phyloP scores from a whole-genome alignment of 1,140 invertebrate species.

The Zaprionus vittiger region DNA sequence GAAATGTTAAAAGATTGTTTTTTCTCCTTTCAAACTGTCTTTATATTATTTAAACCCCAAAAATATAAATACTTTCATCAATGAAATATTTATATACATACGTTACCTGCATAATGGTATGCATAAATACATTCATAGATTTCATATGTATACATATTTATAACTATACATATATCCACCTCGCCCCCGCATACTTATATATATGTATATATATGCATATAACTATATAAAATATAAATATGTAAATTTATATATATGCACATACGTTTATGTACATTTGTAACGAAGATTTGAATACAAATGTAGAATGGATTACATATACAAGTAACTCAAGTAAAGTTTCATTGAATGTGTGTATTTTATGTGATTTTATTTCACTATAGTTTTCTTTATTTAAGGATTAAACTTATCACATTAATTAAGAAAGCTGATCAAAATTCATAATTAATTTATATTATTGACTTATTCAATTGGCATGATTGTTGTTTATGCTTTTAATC shows the following conservation, averaged over 20 bases:
- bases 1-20: not conserved
- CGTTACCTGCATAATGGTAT: constrained; percentile 24
- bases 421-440: constrained; percentile 24
- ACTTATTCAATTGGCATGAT: constrained; percentile 21
- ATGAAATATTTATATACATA: constrained; percentile 35
- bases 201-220: constrained; percentile 23
- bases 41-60: constrained; percentile 18
- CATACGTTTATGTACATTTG: constrained; percentile 17
- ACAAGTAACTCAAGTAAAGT: constrained; percentile 33
- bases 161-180: constrained; percentile 19
- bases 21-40: not conserved
- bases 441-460: constrained; percentile 12
- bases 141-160: constrained; percentile 36
- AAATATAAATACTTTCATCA: constrained; percentile 13
- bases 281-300: constrained; percentile 37
- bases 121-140: constrained; percentile 40
- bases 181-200: constrained; percentile 15
- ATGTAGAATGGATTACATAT: constrained; percentile 25
- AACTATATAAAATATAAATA: constrained; percentile 24
- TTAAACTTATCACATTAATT: constrained; percentile 33
- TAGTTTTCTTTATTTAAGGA: constrained; percentile 37
- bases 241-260: constrained; percentile 9
- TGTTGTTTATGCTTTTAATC: constrained; percentile 26
- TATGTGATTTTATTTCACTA: constrained; percentile 33
- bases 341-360: constrained; percentile 46